Conservation (phyloP, 2,797 vertebrate genomes). For the Acanthopagrus latus region DNA sequence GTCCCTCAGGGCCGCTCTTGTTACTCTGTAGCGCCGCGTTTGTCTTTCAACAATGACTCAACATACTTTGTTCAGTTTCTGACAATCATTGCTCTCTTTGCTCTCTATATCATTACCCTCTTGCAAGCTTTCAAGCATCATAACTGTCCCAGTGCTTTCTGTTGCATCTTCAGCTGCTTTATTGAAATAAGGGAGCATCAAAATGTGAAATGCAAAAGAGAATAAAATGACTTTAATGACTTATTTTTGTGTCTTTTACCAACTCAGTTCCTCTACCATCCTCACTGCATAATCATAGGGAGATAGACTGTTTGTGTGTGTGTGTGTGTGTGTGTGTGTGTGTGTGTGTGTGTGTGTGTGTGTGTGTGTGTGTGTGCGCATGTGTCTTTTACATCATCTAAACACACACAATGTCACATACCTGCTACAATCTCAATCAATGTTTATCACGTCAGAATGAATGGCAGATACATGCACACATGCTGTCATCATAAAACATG, state of each 20-base stretch:
- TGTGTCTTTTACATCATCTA: neutral
- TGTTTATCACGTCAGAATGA: neutral
- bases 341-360: too few species aligned
- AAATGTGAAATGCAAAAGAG: neutral
- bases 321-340: neutral
- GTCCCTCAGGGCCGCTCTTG: neutral
- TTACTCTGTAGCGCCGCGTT: neutral
- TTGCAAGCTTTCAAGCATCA: neutral
- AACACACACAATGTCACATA: conserved; percentile 15
- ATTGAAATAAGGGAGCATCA: neutral
- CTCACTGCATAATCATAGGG: neutral
- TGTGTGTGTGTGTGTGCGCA: neutral
- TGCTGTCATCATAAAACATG: neutral
- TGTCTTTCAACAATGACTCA: conserved; percentile 2
- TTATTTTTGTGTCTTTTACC: neutral
- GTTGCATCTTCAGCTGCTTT: neutral
- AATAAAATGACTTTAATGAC: neutral
- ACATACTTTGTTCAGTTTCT: neutral
- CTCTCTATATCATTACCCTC: neutral
- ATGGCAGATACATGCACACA: neutral
- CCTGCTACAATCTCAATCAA: neutral
- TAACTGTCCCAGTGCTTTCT: too few species aligned
- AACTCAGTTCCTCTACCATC: neutral
- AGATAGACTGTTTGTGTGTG: neutral
- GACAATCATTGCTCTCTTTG: neutral